These are phyloP conservation scores for Lapara coniferarum DNA, from an alignment of 2,888 invertebrate species.

Conservation along the genomic window DNA sequence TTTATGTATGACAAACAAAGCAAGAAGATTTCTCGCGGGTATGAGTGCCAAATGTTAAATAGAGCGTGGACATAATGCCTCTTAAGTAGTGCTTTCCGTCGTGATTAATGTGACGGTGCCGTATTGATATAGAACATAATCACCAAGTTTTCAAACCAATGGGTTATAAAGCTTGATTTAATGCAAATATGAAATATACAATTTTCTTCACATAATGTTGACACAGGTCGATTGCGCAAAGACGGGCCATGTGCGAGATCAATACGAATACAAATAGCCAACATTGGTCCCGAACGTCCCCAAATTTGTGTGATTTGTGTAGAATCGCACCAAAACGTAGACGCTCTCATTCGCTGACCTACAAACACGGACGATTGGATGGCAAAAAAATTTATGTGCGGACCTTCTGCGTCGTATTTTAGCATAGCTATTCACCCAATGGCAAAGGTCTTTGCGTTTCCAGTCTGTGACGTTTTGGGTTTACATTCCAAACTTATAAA, in stretches of 20 bases:
- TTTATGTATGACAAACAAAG: background rate
- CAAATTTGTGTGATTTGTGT: constrained; percentile 56
- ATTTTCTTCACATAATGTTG: constrained; percentile 23
- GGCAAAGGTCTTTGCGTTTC: constrained; percentile 13
- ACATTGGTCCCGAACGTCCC: constrained; percentile 38
- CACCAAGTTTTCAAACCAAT: background rate
- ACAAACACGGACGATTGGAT: constrained; percentile 45
- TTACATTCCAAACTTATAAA: background rate
- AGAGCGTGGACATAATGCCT: constrained; percentile 13
- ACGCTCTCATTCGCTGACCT: constrained; percentile 49
- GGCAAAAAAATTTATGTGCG: constrained; percentile 55
- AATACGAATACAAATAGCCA: constrained; percentile 52
- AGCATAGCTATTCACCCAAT: constrained; percentile 13
- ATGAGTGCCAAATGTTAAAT: constrained; percentile 10
- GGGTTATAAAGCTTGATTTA: background rate
- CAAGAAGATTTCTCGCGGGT: background rate
- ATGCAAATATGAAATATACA: background rate
- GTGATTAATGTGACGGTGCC: background rate
- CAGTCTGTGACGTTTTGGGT: background rate
- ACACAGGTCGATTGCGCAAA: constrained; percentile 27
- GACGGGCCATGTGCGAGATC: constrained; percentile 49
- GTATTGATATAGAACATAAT: background rate
- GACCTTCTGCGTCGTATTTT: constrained; percentile 41
- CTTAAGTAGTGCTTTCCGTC: background rate
- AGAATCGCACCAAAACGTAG: constrained; percentile 34